Evolutionary conservation across 1,140 invertebrate species (phyloP).

Genomic region (Rhizoglyphus robini): DNA sequence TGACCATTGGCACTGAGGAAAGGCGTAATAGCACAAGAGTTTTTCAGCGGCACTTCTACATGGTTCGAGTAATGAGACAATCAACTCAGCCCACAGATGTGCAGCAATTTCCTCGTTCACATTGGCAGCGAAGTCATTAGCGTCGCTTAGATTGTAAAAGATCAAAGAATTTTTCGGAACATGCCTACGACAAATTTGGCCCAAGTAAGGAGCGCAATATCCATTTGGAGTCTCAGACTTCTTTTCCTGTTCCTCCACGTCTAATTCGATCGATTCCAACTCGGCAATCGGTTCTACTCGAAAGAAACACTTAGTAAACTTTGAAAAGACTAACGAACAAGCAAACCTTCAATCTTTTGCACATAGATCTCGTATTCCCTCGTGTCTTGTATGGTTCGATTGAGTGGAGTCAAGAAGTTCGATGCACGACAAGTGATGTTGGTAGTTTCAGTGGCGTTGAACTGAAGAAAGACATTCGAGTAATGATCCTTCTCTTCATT

Average conservation of each 20-base stretch:
- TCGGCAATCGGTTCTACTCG: neutral
- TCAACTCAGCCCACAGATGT: conserved; percentile 68
- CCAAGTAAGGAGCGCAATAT: conserved; percentile 73
- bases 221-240: conserved; percentile 32
- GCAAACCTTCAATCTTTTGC: neutral
- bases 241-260: neutral
- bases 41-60: conserved; percentile 72
- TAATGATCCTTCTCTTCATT: conserved; percentile 18
- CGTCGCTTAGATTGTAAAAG: conserved; percentile 52
- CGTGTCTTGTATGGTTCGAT: conserved; percentile 21
- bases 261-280: conserved; percentile 12
- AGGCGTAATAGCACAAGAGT: conserved; percentile 76
- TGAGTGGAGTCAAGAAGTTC: conserved; percentile 21
- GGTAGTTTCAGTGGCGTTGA: conserved; percentile 23
- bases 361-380: conserved; percentile 24
- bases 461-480: conserved; percentile 24
- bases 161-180: conserved; percentile 53
- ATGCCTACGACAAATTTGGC: conserved; percentile 68
- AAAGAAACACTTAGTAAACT: neutral
- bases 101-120: conserved; percentile 70
- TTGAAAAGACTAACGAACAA: neutral
- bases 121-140: conserved; percentile 40
- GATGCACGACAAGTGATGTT: conserved; percentile 23
- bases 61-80: conserved; percentile 56
- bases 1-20: conserved; percentile 62